phyloP scores from a whole-genome alignment of 1,140 invertebrate species.

The Thaumetopoea pityocampa region DNA sequence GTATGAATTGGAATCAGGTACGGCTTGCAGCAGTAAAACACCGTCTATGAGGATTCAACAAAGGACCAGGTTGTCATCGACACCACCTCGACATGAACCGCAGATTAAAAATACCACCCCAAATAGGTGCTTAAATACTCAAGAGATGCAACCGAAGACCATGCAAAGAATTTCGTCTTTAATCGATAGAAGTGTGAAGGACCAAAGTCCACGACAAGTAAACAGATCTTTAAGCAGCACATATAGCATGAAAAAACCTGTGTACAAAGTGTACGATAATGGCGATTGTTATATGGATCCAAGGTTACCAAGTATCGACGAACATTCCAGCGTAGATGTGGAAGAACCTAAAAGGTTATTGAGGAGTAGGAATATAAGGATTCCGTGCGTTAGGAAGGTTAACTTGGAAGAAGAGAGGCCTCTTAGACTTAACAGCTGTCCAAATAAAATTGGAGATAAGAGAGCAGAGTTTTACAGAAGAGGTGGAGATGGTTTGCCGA shows the following conservation, averaged over 20 bases:
- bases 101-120: no score
- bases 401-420: conserved; percentile 31
- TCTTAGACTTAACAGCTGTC: conserved; percentile 35
- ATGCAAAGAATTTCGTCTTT: no score
- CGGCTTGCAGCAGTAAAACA: no score
- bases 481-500: conserved; percentile 47
- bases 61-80: no score
- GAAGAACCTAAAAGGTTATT: conserved; percentile 23
- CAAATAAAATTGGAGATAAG: conserved; percentile 31
- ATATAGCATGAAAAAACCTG: conserved; percentile 30
- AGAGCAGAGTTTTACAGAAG: conserved; percentile 40
- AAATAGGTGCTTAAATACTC: no score
- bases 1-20: conserved; percentile 22
- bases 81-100: no score
- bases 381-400: conserved; percentile 26
- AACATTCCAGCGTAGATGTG: conserved; percentile 48
- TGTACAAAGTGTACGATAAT: conserved; percentile 45
- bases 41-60: no score
- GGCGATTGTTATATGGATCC: conserved; percentile 42
- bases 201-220: neutral
- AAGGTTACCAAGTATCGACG: conserved; percentile 49
- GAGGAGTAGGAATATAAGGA: conserved; percentile 11
- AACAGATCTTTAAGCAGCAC: conserved; percentile 1
- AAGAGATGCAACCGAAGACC: no score
- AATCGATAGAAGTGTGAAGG: conserved; percentile 9